Evolutionary conservation across 2,888 invertebrate genomes (phyloP).

Genomic region (Acanthopleura granulata): DNA sequence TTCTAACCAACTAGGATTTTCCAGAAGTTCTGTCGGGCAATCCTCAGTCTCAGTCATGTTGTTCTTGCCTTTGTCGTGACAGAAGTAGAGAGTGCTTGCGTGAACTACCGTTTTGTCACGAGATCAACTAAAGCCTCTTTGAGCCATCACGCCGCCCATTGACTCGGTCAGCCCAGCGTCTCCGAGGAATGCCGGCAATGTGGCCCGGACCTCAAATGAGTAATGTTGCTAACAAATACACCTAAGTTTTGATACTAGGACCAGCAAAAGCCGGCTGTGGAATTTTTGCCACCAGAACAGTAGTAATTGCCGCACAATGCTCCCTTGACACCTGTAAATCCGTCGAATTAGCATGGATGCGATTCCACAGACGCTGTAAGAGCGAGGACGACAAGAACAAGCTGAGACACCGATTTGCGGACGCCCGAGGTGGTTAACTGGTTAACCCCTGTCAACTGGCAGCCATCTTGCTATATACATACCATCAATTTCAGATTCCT

Average conservation of each 20-base stretch:
- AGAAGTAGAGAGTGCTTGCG: not conserved
- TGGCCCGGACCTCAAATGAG: not conserved
- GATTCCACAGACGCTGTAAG: too few species aligned
- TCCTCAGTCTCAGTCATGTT: not conserved
- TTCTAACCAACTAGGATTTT: too few species aligned
- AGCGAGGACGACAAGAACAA: too few species aligned
- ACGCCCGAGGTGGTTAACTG: too few species aligned
- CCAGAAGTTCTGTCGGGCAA: too few species aligned
- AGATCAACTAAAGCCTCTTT: not conserved
- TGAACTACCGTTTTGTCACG: constrained; percentile 2
- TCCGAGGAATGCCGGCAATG: not conserved
- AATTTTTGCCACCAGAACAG: not conserved
- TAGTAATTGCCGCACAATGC: constrained; percentile 10
- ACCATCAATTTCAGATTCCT: constrained; percentile 25
- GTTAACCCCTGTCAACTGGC: too few species aligned
- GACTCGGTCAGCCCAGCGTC: not conserved
- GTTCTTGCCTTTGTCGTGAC: not conserved
- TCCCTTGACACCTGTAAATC: constrained; percentile 6
- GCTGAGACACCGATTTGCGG: too few species aligned
- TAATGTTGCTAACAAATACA: too few species aligned
- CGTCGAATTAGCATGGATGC: not conserved
- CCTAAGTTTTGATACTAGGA: too few species aligned
- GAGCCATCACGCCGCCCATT: not conserved
- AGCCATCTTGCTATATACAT: not conserved
- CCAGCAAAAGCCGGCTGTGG: not conserved